phyloP scores from a whole-genome alignment of 2,113 vertebrate species.

The Aegithalos caudatus region DNA sequence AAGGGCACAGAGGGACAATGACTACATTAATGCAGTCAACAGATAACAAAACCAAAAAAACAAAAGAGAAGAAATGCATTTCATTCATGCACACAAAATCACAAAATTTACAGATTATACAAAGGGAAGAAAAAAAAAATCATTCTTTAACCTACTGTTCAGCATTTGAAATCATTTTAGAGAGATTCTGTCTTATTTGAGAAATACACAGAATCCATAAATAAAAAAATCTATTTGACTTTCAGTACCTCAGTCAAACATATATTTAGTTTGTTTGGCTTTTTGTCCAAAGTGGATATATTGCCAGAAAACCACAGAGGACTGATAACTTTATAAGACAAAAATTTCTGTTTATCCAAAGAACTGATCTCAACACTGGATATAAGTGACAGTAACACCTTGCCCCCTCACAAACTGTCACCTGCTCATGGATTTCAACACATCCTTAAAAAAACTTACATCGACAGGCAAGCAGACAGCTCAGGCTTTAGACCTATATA shows the following conservation, averaged over 20 bases:
- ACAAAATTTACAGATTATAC: not conserved
- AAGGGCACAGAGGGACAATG: not conserved
- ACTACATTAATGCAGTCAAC: not conserved
- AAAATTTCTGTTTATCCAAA: not conserved
- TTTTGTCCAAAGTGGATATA: not conserved
- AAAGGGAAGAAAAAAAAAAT: not conserved
- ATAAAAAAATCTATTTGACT: not conserved
- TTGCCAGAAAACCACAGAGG: not conserved
- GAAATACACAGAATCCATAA: not conserved
- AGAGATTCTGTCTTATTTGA: not conserved
- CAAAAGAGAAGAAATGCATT: not conserved
- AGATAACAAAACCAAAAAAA: constrained; percentile 20
- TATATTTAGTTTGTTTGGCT: not conserved
- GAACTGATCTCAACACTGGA: not conserved
- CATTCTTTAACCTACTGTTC: not conserved
- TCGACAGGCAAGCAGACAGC: not conserved
- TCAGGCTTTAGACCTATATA: not conserved
- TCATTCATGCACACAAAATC: not conserved
- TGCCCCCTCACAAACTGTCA: not conserved
- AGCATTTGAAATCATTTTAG: not conserved
- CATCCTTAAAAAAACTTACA: not conserved
- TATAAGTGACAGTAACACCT: not conserved
- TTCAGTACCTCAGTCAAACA: not conserved
- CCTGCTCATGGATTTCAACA: not conserved
- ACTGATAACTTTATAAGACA: not conserved